phyloP scores from a whole-genome alignment of 2,113 vertebrate species.

The Plectropomus leopardus region DNA sequence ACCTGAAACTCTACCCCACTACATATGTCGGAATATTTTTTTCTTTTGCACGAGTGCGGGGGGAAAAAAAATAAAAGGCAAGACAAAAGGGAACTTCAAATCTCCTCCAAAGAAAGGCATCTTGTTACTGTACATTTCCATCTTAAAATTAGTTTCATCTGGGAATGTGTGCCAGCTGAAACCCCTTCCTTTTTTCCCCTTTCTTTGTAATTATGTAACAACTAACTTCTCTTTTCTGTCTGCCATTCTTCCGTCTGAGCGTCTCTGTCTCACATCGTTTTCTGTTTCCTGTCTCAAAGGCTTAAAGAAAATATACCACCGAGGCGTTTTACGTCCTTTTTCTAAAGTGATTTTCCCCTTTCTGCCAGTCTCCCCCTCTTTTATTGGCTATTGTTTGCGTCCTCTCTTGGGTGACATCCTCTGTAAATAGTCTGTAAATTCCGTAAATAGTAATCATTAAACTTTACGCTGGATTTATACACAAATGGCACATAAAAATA shows the following conservation, averaged over 20 bases:
- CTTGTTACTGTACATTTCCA: conserved; percentile 49
- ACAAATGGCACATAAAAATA: conserved; percentile 19
- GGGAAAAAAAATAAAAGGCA: not conserved
- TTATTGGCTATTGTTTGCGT: conserved; percentile 13
- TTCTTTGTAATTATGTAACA: conserved; percentile 33
- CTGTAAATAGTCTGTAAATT: conserved; percentile 31
- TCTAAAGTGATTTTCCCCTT: conserved; percentile 9
- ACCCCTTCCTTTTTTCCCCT: not conserved
- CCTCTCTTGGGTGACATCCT: conserved; percentile 33
- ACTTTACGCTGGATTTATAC: not conserved
- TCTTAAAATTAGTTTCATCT: conserved; percentile 39
- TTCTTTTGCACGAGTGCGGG: not conserved
- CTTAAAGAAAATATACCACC: conserved; percentile 12
- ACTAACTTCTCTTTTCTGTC: not conserved
- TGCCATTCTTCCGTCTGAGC: not conserved
- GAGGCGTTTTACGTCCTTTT: not conserved
- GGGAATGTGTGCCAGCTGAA: not conserved
- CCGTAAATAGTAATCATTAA: conserved; percentile 26
- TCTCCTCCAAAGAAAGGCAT: conserved; percentile 29
- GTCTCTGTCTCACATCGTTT: conserved; percentile 13
- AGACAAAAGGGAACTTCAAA: conserved; percentile 17
- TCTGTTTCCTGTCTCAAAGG: conserved; percentile 23
- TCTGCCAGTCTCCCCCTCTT: not conserved
- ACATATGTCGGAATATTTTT: conserved; percentile 34
- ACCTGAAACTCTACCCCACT: conserved; percentile 50